Conservation (phyloP, 2,113 vertebrate genomes). For the Larimichthys polyactis region DNA sequence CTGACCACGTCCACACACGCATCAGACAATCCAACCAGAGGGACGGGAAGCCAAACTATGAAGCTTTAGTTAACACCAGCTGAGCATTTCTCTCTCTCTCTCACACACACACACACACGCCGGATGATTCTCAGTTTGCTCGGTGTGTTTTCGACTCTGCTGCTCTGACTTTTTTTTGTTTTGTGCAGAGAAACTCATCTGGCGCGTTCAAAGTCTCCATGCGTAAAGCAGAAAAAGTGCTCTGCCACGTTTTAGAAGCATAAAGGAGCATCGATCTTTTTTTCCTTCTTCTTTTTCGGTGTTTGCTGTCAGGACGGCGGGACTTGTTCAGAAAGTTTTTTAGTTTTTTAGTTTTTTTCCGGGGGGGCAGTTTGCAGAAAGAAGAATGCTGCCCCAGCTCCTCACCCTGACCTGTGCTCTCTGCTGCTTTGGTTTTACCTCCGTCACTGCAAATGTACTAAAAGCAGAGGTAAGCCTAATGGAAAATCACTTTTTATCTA, state of each 20-base stretch:
- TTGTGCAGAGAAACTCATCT: slow-evolving; percentile 1
- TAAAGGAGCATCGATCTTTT: slow-evolving; percentile 12
- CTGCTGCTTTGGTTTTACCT: slow-evolving; percentile 68
- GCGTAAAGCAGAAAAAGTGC: slow-evolving; percentile 19
- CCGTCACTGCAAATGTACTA: slow-evolving; percentile 76
- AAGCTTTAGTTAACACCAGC: slow-evolving; percentile 40
- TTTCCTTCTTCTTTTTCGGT: neutral
- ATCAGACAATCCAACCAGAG: slow-evolving; percentile 29
- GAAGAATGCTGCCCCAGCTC: slow-evolving; percentile 78
- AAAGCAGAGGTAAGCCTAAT: slow-evolving; percentile 81
- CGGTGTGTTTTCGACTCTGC: neutral
- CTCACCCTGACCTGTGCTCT: slow-evolving; percentile 72
- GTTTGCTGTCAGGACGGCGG: slow-evolving; percentile 29
- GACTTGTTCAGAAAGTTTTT: slow-evolving; percentile 13
- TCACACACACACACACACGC: neutral
- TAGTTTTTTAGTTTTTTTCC: slow-evolving; percentile 1
- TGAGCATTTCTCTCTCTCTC: slow-evolving; percentile 19
- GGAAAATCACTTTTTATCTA: neutral
- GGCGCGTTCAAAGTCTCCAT: slow-evolving; percentile 24
- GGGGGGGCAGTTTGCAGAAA: slow-evolving; percentile 36
- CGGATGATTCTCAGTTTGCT: neutral
- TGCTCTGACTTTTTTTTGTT: slow-evolving; percentile 16
- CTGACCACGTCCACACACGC: slow-evolving; percentile 72
- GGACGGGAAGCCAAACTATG: slow-evolving; percentile 33
- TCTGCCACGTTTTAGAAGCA: slow-evolving; percentile 40